Percentiles rank a stretch among this genome's conserved stretches.
These are phyloP conservation scores for Mixornis gularis DNA, from an alignment of 2,113 vertebrate species.

Conservation along the genomic window DNA sequence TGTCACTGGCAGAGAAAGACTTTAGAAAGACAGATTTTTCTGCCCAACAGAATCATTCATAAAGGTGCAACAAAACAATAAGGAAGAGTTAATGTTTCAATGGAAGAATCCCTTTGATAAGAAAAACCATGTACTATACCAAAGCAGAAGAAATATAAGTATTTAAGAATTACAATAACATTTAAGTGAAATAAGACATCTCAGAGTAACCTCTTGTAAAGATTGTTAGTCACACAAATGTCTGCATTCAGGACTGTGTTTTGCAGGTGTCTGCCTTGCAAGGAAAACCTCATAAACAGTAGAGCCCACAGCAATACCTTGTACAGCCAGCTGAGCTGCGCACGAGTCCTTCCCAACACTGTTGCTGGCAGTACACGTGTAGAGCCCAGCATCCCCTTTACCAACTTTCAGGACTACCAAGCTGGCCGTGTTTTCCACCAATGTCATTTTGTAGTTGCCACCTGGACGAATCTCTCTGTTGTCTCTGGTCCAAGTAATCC, in stretches of 20 bases:
- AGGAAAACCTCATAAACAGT: neutral
- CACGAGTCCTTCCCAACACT: conserved; percentile 89
- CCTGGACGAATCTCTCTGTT: conserved; percentile 92
- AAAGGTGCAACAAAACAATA: neutral
- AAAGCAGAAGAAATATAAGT: neutral
- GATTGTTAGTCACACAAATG: neutral
- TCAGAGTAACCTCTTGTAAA: neutral
- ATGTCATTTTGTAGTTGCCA: conserved; percentile 92
- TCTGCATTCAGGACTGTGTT: neutral
- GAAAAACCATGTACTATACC: neutral
- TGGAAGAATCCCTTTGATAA: neutral
- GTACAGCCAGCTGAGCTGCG: conserved; percentile 85
- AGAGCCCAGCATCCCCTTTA: conserved; percentile 85
- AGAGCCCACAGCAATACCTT: conserved; percentile 80
- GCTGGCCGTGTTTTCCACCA: conserved; percentile 81
- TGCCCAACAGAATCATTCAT: neutral
- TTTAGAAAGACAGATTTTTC: neutral
- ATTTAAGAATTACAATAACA: neutral
- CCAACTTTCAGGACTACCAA: conserved; percentile 88
- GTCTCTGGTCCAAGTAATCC: conserved; percentile 95
- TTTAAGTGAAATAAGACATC: neutral
- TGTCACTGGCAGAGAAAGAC: neutral
- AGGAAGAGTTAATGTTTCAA: neutral
- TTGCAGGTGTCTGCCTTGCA: neutral
- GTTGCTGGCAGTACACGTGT: conserved; percentile 90